Evolutionary conservation across 2,113 vertebrate species (phyloP).

Genomic region (Stigmatopora argus): DNA sequence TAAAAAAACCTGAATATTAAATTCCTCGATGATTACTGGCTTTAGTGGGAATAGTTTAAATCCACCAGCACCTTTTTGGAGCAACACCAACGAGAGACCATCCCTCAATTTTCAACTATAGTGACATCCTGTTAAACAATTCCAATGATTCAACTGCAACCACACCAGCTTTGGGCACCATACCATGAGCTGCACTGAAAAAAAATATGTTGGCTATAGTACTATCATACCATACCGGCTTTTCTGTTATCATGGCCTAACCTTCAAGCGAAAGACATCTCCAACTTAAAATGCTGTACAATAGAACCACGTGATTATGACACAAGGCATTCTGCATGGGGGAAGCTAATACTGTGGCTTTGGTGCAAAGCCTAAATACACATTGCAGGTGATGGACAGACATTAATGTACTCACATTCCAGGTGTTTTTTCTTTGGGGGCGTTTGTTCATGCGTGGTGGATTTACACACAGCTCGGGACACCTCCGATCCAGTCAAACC

Average conservation of each 20-base stretch:
- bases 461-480: slow-evolving; percentile 91
- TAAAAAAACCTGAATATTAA: not conserved
- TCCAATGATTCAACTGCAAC: slow-evolving; percentile 30
- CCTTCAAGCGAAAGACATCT: not conserved
- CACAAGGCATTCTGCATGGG: not conserved
- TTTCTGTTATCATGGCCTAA: slow-evolving; percentile 4
- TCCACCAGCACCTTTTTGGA: not conserved
- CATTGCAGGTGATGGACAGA: slow-evolving; percentile 18
- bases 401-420: slow-evolving; percentile 85
- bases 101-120: not conserved
- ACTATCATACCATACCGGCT: not conserved
- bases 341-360: slow-evolving; percentile 22
- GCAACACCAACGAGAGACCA: not conserved
- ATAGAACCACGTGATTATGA: not conserved
- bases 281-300: not conserved
- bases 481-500: slow-evolving; percentile 95
- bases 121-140: slow-evolving; percentile 21
- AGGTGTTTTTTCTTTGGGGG: slow-evolving; percentile 99
- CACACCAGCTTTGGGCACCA: slow-evolving; percentile 11
- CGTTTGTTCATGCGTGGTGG: slow-evolving; percentile 97
- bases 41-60: not conserved
- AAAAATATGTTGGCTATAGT: not conserved
- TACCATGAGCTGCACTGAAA: not conserved
- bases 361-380: slow-evolving; percentile 35
- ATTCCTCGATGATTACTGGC: no score